These are phyloP conservation scores for Paraescarpia echinospica DNA, from an alignment of 1,140 invertebrate species.

Conservation along the genomic window DNA sequence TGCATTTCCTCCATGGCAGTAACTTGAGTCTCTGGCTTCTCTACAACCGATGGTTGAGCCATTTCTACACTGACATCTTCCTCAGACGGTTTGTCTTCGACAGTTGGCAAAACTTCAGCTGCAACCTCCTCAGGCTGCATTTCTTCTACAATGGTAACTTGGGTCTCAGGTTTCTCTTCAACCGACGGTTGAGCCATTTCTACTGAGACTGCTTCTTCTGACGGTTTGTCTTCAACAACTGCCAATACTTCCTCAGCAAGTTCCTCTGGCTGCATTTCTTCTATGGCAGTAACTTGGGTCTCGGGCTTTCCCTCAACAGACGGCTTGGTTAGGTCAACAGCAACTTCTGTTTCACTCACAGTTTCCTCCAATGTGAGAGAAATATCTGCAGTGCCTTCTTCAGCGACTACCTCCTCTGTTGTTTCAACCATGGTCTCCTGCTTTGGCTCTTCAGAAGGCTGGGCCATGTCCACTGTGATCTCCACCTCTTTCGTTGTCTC, in stretches of 20 bases:
- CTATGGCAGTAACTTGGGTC: not conserved
- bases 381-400: conserved; percentile 24
- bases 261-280: conserved; percentile 31
- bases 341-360: conserved; percentile 16
- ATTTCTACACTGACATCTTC: conserved; percentile 12
- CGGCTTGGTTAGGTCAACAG: not conserved
- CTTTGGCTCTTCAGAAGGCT: conserved; percentile 19
- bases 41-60: conserved; percentile 19
- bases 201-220: not conserved
- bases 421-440: not conserved
- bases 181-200: conserved; percentile 16
- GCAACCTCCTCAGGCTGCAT: not conserved
- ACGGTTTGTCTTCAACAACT: not conserved
- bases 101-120: not conserved
- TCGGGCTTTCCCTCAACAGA: conserved; percentile 7
- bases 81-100: conserved; percentile 5
- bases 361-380: conserved; percentile 7
- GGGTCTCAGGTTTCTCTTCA: conserved; percentile 8
- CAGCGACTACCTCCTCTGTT: conserved; percentile 23
- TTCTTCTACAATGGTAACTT: conserved; percentile 8
- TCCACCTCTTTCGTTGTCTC: conserved; percentile 15
- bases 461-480: conserved; percentile 17
- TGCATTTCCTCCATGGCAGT: conserved; percentile 5
- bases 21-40: not conserved
- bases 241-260: not conserved